Conservation (phyloP, 1,140 invertebrate genomes). For the Hylyphantes graminicola region DNA sequence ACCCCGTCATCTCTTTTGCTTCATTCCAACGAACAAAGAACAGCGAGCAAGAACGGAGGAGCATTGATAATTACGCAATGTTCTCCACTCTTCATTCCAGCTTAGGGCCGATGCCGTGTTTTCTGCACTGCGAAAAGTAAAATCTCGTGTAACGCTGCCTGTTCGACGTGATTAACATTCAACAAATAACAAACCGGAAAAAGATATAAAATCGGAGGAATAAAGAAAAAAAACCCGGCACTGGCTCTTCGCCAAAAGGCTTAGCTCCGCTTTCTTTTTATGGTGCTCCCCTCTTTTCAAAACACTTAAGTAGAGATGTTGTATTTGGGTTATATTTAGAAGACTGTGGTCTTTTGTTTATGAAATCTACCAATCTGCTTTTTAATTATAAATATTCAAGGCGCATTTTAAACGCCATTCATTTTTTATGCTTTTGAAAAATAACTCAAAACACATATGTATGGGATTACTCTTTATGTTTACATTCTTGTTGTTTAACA, state of each 20-base stretch:
- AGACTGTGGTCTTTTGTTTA: too few species aligned
- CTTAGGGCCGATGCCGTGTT: conserved; percentile 22
- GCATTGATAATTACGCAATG: conserved; percentile 46
- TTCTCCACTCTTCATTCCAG: conserved; percentile 42
- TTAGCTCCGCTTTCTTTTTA: not conserved
- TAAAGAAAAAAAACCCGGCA: conserved; percentile 11
- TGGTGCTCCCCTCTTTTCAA: not conserved
- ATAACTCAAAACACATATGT: too few species aligned
- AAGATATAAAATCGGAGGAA: conserved; percentile 13
- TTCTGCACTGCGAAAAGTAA: conserved; percentile 18
- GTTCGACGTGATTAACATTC: conserved; percentile 55
- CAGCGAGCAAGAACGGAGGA: not conserved
- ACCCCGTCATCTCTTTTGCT: conserved; percentile 3
- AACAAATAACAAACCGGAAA: conserved; percentile 26
- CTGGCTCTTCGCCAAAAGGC: conserved; percentile 44
- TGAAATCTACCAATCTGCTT: too few species aligned
- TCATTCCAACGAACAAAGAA: not conserved
- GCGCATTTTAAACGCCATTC: too few species aligned
- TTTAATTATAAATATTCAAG: too few species aligned
- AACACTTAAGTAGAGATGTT: too few species aligned
- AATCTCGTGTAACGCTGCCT: conserved; percentile 50
- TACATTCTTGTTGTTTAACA: too few species aligned
- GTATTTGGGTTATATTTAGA: too few species aligned
- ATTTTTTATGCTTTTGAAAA: too few species aligned
- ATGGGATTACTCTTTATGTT: too few species aligned